These are phyloP conservation scores for Meghimatium bilineatum DNA, from an alignment of 2,888 invertebrate genomes.

Conservation along the genomic window DNA sequence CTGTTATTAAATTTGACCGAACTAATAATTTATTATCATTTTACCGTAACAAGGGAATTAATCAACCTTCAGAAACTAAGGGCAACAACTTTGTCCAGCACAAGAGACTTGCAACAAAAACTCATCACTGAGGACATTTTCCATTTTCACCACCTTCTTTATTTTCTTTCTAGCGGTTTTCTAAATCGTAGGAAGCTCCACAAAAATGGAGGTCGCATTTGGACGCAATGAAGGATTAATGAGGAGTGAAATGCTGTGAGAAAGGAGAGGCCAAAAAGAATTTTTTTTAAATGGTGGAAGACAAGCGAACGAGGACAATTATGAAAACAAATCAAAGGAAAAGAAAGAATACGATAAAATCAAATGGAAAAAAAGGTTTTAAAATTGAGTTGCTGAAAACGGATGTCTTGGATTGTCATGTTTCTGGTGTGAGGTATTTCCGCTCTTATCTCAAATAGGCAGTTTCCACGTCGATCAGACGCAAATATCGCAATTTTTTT, in stretches of 20 bases:
- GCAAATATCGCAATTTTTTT: no score
- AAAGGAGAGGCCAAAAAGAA: background rate
- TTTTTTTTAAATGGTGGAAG: background rate
- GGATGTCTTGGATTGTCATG: no score
- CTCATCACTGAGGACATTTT: background rate
- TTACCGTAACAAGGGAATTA: conserved; percentile 30
- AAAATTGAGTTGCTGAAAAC: no score
- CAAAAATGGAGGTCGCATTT: conserved; percentile 75
- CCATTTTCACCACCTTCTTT: conserved; percentile 8
- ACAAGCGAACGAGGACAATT: background rate
- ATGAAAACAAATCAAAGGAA: background rate
- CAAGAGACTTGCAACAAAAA: background rate
- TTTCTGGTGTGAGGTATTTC: no score
- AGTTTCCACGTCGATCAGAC: no score
- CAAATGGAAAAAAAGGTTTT: background rate
- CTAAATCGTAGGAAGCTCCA: conserved; percentile 1
- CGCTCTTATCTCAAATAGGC: no score
- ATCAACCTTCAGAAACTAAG: conserved; percentile 10
- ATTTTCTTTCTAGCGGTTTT: conserved; percentile 14
- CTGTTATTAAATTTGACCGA: conserved; percentile 18
- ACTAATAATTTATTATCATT: conserved; percentile 23
- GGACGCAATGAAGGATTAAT: conserved; percentile 79
- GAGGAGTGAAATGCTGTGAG: conserved; percentile 53
- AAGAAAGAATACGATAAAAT: background rate
- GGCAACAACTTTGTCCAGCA: background rate